A percentile compares a stretch with the other conserved stretches of the same genome.
Evolutionary conservation across 2,113 vertebrate species (phyloP).

Genomic region (Lophius piscatorius): DNA sequence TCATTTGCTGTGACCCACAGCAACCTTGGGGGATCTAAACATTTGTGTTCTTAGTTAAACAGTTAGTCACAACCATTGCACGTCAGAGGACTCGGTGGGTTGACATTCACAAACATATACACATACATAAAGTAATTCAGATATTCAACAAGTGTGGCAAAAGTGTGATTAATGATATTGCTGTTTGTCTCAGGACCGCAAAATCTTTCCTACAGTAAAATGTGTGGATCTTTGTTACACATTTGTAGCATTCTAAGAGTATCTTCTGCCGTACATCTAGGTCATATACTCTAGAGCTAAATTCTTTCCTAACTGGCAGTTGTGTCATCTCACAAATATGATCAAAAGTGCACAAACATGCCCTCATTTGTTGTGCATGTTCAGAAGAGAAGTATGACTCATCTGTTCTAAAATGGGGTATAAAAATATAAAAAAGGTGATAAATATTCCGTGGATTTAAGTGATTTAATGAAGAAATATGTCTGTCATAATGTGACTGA

Average conservation of each 20-base stretch:
- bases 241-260: too few species aligned
- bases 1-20: slow-evolving; percentile 9
- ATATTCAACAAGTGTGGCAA: too few species aligned
- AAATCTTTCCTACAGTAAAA: neutral
- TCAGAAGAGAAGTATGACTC: slow-evolving; percentile 40
- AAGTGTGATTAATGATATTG: neutral
- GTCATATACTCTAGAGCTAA: neutral
- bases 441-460: slow-evolving; percentile 28
- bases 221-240: too few species aligned
- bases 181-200: neutral
- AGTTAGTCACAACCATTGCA: slow-evolving; percentile 43
- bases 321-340: slow-evolving; percentile 42
- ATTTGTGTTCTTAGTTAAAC: slow-evolving; percentile 50
- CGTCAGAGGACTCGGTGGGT: slow-evolving; percentile 36
- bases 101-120: slow-evolving; percentile 8
- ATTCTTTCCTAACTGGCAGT: slow-evolving; percentile 1
- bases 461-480: slow-evolving; percentile 6
- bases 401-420: too few species aligned
- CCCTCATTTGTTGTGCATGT: slow-evolving; percentile 30
- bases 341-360: slow-evolving; percentile 43
- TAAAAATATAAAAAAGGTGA: slow-evolving; percentile 22
- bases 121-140: neutral
- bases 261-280: neutral
- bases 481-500: slow-evolving; percentile 32
- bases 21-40: slow-evolving; percentile 47